A percentile compares a stretch with the other conserved stretches of the same genome.
phyloP scores from a whole-genome alignment of 2,888 invertebrate species.

The Arctia plantaginis region DNA sequence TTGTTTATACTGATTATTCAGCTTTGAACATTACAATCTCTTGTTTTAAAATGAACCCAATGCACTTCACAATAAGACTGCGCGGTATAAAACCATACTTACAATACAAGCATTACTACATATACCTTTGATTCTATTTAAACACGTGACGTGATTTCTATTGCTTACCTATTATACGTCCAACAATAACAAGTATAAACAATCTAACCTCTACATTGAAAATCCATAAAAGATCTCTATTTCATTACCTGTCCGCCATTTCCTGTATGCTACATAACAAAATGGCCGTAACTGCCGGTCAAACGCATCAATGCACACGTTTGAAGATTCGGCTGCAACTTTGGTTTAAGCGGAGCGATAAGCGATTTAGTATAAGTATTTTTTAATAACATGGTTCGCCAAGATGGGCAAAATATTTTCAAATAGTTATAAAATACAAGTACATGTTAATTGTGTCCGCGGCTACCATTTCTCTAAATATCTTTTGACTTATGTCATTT shows the following conservation, averaged over 20 bases:
- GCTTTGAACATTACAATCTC: not conserved
- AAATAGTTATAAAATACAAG: too few relatives aligned
- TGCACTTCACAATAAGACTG: not conserved
- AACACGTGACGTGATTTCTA: not conserved
- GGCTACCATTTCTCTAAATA: too few relatives aligned
- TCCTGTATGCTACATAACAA: constrained; percentile 43
- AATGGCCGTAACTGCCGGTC: constrained; percentile 39
- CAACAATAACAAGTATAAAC: constrained; percentile 14
- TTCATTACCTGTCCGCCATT: constrained; percentile 31
- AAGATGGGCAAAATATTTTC: too few relatives aligned
- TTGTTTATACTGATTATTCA: not conserved
- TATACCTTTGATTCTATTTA: not conserved
- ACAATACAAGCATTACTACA: not conserved
- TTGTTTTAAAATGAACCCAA: not conserved
- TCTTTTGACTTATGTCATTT: not conserved
- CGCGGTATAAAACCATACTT: too few relatives aligned
- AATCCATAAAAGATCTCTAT: constrained; percentile 25
- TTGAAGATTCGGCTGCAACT: not conserved
- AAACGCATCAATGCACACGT: constrained; percentile 29
- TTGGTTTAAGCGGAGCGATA: constrained; percentile 11
- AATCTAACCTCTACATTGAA: constrained; percentile 25
- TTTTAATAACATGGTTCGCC: too few relatives aligned
- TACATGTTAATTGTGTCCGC: too few relatives aligned
- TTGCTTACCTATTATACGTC: constrained; percentile 3
- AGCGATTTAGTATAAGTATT: constrained; percentile 1